A percentile compares a stretch with the other conserved stretches of the same genome.
Evolutionary conservation across 2,888 invertebrate genomes (phyloP).

Genomic region (Nineta flava): DNA sequence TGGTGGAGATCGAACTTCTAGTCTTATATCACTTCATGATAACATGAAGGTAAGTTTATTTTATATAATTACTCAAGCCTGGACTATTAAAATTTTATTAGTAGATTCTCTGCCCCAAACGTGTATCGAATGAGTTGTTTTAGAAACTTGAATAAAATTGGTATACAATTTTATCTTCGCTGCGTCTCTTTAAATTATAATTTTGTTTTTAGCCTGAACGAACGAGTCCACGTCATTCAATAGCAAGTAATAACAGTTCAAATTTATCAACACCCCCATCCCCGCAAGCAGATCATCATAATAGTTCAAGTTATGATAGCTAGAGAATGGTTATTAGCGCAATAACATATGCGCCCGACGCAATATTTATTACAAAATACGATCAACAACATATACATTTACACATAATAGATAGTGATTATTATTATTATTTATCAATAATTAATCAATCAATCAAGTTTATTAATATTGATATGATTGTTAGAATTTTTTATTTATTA

Average conservation of each 20-base stretch:
- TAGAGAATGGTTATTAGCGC: constrained; percentile 21
- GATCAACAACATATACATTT: too few species aligned
- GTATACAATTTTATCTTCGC: not conserved
- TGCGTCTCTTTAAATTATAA: not conserved
- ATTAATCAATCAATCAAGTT: too few species aligned
- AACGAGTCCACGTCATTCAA: constrained; percentile 49
- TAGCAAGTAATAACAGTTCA: constrained; percentile 58
- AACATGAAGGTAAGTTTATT: constrained; percentile 4
- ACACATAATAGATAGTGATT: too few species aligned
- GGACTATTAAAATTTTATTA: not conserved
- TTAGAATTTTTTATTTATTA: too few species aligned
- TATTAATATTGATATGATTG: too few species aligned
- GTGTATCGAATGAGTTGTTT: too few species aligned
- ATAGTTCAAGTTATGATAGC: constrained; percentile 50
- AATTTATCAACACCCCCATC: constrained; percentile 57
- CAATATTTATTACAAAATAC: too few species aligned
- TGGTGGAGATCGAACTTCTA: constrained; percentile 5
- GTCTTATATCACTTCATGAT: constrained; percentile 5
- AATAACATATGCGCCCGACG: too few species aligned
- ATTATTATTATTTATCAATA: too few species aligned
- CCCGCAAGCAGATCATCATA: constrained; percentile 45
- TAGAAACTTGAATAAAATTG: not conserved
- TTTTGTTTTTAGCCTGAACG: constrained; percentile 18
- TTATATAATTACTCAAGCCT: too few species aligned
- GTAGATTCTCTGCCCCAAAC: too few species aligned